phyloP scores from a whole-genome alignment of 2,888 invertebrate genomes.

The Limnephilus rhombicus region DNA sequence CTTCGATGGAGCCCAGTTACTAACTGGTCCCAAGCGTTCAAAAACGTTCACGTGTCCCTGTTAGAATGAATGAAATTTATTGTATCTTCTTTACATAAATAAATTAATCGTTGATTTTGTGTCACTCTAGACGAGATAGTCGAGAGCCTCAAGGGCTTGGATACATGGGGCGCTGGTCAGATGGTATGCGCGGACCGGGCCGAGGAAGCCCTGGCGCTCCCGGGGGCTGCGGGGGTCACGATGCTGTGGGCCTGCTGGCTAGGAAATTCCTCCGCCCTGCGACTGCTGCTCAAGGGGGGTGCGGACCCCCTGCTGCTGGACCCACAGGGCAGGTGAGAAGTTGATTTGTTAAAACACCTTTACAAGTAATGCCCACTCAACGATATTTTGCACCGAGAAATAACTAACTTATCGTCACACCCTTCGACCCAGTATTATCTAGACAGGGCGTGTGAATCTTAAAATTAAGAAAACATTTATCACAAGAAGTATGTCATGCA shows the following conservation, averaged over 20 bases:
- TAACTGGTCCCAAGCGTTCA: too few relatives aligned
- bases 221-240: slow-evolving; percentile 75
- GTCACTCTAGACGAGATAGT: slow-evolving; percentile 73
- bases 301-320: slow-evolving; percentile 83
- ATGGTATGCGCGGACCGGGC: slow-evolving; percentile 74
- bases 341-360: neutral
- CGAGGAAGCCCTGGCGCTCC: slow-evolving; percentile 73
- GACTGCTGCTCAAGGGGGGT: slow-evolving; percentile 76
- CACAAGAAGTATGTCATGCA: too few relatives aligned
- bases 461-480: too few relatives aligned
- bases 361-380: neutral
- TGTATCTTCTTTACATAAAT: too few relatives aligned
- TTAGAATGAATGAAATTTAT: too few relatives aligned
- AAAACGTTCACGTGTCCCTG: too few relatives aligned
- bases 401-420: too few relatives aligned
- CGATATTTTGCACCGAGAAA: neutral
- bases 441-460: too few relatives aligned
- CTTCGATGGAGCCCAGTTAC: too few relatives aligned
- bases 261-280: slow-evolving; percentile 78
- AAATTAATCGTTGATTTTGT: slow-evolving; percentile 1
- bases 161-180: slow-evolving; percentile 68
- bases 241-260: slow-evolving; percentile 81
- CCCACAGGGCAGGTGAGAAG: slow-evolving; percentile 80
- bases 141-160: slow-evolving; percentile 66
- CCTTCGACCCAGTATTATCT: too few relatives aligned